Evolutionary conservation across 23 tunicate species (phyloP).

Genomic region (Oikopleura vanhoeffeni): DNA sequence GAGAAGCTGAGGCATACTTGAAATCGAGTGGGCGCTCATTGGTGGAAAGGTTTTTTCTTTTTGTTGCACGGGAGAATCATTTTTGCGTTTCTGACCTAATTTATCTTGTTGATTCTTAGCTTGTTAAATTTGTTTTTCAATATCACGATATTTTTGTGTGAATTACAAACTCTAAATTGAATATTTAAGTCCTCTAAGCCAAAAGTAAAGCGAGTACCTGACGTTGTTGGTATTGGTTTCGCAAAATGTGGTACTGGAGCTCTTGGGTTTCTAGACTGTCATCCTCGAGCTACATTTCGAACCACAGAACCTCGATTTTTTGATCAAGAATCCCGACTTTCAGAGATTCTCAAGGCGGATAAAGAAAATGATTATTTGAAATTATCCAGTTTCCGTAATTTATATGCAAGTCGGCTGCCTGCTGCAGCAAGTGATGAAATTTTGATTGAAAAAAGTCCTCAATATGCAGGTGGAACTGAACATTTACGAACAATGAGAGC

Average conservation of each 20-base stretch:
- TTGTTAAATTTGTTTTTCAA: too few relatives aligned
- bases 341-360: background rate
- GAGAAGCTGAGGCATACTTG: too few relatives aligned
- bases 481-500: background rate
- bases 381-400: background rate
- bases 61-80: too few relatives aligned
- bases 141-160: too few relatives aligned
- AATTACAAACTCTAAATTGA: too few relatives aligned
- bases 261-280: constrained; percentile 20
- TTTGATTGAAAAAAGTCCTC: constrained; percentile 34
- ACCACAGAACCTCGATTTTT: constrained; percentile 9
- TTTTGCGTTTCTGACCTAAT: too few relatives aligned
- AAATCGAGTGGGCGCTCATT: too few relatives aligned
- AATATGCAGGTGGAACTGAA: constrained; percentile 16
- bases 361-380: background rate
- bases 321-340: background rate
- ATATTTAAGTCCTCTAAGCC: background rate
- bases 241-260: constrained; percentile 62
- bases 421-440: constrained; percentile 23
- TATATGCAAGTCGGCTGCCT: constrained; percentile 16
- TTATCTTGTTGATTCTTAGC: too few relatives aligned
- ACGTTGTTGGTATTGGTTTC: constrained; percentile 32
- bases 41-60: too few relatives aligned
- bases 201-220: constrained; percentile 18
- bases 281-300: background rate